These are phyloP conservation scores for Punctoribates punctum DNA, from an alignment of 2,888 invertebrate species.

Conservation along the genomic window DNA sequence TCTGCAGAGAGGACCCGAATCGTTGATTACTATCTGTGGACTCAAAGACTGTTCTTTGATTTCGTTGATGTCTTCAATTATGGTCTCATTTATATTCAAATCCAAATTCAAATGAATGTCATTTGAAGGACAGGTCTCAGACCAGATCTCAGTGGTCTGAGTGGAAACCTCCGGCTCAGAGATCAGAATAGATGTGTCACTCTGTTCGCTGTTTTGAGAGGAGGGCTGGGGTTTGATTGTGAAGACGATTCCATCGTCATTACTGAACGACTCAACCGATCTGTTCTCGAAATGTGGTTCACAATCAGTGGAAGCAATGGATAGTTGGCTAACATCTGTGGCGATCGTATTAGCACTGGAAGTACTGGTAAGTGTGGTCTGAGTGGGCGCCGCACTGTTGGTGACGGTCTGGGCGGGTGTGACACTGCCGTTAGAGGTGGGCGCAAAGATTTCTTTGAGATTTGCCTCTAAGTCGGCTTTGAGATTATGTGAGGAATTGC, in stretches of 20 bases:
- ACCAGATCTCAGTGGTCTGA: no score
- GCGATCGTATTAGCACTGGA: background rate
- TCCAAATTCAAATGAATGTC: background rate
- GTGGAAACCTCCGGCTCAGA: background rate
- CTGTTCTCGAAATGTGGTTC: background rate
- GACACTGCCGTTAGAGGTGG: constrained; percentile 31
- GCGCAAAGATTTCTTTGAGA: constrained; percentile 42
- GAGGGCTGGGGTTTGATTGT: background rate
- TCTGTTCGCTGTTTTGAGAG: background rate
- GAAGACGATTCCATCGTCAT: background rate
- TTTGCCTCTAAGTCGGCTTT: constrained; percentile 35
- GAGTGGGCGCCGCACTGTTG: background rate
- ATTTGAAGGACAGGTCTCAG: no score
- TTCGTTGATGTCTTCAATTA: background rate
- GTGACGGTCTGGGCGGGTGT: constrained; percentile 24
- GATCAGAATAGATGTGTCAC: background rate
- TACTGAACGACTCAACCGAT: background rate
- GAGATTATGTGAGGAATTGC: constrained; percentile 26
- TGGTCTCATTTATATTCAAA: background rate
- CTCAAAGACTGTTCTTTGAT: background rate
- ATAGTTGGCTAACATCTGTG: background rate
- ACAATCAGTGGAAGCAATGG: background rate
- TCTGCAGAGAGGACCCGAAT: background rate
- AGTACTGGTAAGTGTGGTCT: background rate
- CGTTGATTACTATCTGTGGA: background rate